These are phyloP conservation scores for Hiodon tergisus DNA, from an alignment of 2,113 vertebrate species.

Conservation along the genomic window DNA sequence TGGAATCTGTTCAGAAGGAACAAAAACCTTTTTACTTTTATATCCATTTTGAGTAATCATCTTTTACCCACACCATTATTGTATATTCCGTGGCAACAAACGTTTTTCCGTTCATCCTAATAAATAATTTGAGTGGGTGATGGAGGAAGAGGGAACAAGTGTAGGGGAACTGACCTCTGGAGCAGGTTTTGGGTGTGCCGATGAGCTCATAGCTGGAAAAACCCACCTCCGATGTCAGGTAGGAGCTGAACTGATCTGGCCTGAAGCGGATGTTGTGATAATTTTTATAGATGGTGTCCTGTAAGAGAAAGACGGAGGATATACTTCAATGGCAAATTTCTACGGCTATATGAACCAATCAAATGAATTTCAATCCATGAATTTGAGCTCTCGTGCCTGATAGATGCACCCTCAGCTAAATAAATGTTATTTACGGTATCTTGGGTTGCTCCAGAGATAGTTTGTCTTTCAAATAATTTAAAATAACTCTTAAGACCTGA, in stretches of 20 bases:
- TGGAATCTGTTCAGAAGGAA: too few relatives aligned
- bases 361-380: too few relatives aligned
- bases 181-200: slow-evolving; percentile 66
- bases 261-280: slow-evolving; percentile 73
- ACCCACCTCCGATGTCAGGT: slow-evolving; percentile 76
- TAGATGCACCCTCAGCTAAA: too few relatives aligned
- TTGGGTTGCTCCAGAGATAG: too few relatives aligned
- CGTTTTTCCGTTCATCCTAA: background rate
- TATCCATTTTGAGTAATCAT: too few relatives aligned
- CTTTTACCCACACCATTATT: too few relatives aligned
- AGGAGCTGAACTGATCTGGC: slow-evolving; percentile 78
- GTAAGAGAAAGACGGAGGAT: slow-evolving; percentile 2
- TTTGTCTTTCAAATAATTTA: too few relatives aligned
- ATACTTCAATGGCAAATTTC: background rate
- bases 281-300: slow-evolving; percentile 76
- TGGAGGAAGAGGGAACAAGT: background rate
- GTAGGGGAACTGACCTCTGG: slow-evolving; percentile 62
- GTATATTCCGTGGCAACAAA: too few relatives aligned
- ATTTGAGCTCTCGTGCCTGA: too few relatives aligned
- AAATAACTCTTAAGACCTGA: too few relatives aligned
- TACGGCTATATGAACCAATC: background rate
- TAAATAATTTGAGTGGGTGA: background rate
- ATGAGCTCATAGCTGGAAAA: slow-evolving; percentile 79
- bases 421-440: too few relatives aligned
- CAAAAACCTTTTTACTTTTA: too few relatives aligned